Conservation (phyloP, 2,113 vertebrate genomes). For the Sclerurus mexicanus region DNA sequence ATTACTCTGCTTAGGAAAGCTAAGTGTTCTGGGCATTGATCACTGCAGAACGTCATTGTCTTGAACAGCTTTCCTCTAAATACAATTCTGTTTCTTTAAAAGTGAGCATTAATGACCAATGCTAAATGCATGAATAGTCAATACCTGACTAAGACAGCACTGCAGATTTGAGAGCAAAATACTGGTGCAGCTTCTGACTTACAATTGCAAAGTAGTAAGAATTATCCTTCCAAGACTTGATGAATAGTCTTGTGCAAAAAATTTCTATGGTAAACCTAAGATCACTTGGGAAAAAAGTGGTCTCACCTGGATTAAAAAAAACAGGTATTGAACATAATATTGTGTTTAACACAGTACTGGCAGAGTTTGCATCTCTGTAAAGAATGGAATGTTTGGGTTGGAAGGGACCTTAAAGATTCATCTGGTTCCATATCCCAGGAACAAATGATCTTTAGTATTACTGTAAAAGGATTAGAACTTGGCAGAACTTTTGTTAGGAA, state of each 20-base stretch:
- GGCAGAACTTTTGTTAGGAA: not conserved
- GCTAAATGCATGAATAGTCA: not conserved
- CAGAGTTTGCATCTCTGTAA: not conserved
- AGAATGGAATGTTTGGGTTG: not conserved
- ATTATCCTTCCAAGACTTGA: not conserved
- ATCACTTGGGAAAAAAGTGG: not conserved
- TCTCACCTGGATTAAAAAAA: not conserved
- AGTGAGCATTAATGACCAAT: conserved; percentile 41
- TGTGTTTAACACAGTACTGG: not conserved
- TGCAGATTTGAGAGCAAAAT: not conserved
- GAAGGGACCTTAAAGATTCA: not conserved
- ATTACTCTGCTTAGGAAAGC: conserved; percentile 40
- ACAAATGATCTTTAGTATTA: not conserved
- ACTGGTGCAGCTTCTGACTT: not conserved
- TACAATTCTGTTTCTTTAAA: conserved; percentile 33
- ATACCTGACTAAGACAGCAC: not conserved
- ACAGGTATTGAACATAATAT: not conserved
- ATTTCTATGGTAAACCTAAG: not conserved
- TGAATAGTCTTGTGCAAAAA: not conserved
- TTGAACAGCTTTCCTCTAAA: conserved; percentile 42
- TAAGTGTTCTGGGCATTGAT: conserved; percentile 60
- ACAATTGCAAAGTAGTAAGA: not conserved
- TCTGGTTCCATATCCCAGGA: not conserved
- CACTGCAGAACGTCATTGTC: conserved; percentile 47
- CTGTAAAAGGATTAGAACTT: not conserved